Evolutionary conservation across 2,797 vertebrate species (phyloP).

Genomic region (Anguilla obscura): DNA sequence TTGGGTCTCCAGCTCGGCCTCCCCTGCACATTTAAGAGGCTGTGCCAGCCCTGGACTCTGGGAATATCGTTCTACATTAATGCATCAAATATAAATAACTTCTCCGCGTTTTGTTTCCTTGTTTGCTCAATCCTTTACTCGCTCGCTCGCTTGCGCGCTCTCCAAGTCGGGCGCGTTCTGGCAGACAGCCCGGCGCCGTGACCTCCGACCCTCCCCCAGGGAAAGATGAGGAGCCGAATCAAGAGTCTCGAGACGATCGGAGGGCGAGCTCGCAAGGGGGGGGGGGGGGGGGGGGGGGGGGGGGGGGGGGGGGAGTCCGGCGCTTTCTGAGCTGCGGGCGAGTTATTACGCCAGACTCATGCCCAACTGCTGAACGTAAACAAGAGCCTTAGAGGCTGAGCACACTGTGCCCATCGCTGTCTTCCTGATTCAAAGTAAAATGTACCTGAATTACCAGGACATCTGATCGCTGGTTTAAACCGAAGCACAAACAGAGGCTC

Average conservation of each 20-base stretch:
- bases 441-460: not conserved
- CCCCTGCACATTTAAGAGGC: not conserved
- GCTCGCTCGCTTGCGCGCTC: not conserved
- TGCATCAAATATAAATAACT: conserved; percentile 2
- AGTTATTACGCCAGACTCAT: not conserved
- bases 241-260: not conserved
- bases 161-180: not conserved
- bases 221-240: not conserved
- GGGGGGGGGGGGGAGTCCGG: not conserved
- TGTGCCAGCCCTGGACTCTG: not conserved
- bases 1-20: not conserved
- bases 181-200: not conserved
- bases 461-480: not conserved
- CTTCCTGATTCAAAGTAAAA: not conserved
- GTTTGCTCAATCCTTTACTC: not conserved
- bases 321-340: not conserved
- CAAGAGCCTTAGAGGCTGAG: not conserved
- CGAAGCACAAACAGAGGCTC: not conserved
- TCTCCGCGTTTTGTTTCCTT: not conserved
- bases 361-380: not conserved
- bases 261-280: not conserved
- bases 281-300: not conserved
- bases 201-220: not conserved
- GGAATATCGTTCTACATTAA: not conserved
- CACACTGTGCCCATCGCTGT: not conserved